These are phyloP conservation scores for Xestobium rufovillosum DNA, from an alignment of 2,888 invertebrate species.

Conservation along the genomic window DNA sequence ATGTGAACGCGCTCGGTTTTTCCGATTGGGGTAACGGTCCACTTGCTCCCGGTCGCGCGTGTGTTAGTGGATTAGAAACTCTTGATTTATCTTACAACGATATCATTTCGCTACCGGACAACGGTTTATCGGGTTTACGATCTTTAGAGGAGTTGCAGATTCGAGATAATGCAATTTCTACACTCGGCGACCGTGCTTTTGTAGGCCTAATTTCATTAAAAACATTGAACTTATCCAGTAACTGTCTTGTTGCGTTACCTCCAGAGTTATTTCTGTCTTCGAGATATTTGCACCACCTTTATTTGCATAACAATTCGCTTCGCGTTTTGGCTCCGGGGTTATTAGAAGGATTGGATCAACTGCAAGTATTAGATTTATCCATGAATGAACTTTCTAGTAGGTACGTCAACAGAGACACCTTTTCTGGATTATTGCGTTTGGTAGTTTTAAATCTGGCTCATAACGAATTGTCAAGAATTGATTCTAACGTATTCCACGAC, in stretches of 20 bases:
- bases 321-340: slow-evolving; percentile 68
- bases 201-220: slow-evolving; percentile 61
- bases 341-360: slow-evolving; percentile 63
- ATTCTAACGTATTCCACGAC: slow-evolving; percentile 64
- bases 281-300: slow-evolving; percentile 62
- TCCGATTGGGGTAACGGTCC: slow-evolving; percentile 65
- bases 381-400: slow-evolving; percentile 68
- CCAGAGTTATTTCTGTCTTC: slow-evolving; percentile 70
- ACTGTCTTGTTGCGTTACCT: slow-evolving; percentile 68
- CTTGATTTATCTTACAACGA: slow-evolving; percentile 70
- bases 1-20: slow-evolving; percentile 67
- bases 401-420: slow-evolving; percentile 71
- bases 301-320: slow-evolving; percentile 70
- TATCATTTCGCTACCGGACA: slow-evolving; percentile 61
- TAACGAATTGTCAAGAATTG: slow-evolving; percentile 65
- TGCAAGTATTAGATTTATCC: slow-evolving; percentile 67
- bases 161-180: slow-evolving; percentile 68
- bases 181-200: slow-evolving; percentile 67
- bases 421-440: slow-evolving; percentile 64
- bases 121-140: slow-evolving; percentile 61
- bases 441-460: slow-evolving; percentile 67
- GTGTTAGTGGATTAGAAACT: slow-evolving; percentile 60
- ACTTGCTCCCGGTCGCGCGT: slow-evolving; percentile 52
- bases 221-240: slow-evolving; percentile 70
- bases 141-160: slow-evolving; percentile 62